phyloP scores from a whole-genome alignment of 2,113 vertebrate species.

The Rhagologus leucostigma region DNA sequence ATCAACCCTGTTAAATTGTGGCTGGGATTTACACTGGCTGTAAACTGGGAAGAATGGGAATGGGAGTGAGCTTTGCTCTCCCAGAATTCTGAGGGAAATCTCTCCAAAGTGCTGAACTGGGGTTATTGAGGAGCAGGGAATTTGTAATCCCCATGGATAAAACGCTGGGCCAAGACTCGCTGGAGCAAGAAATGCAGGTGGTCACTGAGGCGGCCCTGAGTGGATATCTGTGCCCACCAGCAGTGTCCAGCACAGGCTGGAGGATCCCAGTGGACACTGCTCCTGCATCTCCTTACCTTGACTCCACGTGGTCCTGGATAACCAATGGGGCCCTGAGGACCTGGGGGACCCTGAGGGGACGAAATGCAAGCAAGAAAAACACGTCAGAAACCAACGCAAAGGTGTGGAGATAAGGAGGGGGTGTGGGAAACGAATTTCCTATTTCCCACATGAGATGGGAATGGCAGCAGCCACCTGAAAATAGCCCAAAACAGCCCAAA shows the following conservation, averaged over 20 bases:
- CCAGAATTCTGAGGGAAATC: not conserved
- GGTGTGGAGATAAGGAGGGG: not conserved
- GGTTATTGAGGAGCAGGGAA: not conserved
- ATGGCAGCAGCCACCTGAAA: not conserved
- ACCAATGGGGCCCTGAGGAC: slow-evolving; percentile 93
- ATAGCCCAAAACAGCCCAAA: too few species aligned
- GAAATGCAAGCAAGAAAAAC: not conserved
- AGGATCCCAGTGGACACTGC: accelerated
- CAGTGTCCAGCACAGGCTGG: not conserved
- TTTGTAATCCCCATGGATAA: not conserved
- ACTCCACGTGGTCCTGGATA: slow-evolving; percentile 93
- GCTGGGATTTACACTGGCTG: not conserved
- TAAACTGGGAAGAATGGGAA: not conserved
- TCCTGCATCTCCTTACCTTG: slow-evolving; percentile 79
- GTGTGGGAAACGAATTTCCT: not conserved
- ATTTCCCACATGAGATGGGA: accelerated
- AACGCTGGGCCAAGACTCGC: accelerated
- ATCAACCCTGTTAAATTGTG: not conserved
- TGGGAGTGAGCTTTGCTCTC: not conserved
- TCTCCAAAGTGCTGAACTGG: not conserved
- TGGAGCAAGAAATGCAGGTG: accelerated
- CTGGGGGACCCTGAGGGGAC: slow-evolving; percentile 83
- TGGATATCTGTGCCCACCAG: not conserved
- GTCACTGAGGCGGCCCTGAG: not conserved
- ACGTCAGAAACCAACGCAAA: not conserved